Evolutionary conservation across 2,113 vertebrate species (phyloP), one percentile per base, ranked within the genome.

Genomic region (Microcebus jonahi): DNA sequence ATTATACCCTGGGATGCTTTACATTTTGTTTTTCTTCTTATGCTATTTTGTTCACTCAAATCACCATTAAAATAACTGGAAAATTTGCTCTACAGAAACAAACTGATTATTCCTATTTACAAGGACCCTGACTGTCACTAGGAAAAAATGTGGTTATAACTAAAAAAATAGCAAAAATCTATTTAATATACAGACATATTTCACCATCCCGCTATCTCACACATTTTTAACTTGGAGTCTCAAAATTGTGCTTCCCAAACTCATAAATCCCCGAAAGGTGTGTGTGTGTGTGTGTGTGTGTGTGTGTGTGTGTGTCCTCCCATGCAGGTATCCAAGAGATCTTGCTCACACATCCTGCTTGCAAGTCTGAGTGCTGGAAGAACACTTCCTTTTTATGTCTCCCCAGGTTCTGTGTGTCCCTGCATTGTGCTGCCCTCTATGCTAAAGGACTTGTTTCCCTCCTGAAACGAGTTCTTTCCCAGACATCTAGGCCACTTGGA

Each of bases 21-120:
- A 73, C 45, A 8, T 83, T 70, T 89, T 10, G 31, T 92, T 92
- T 95, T 81, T 11, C 3, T 65, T 85, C 21, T 96, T 55, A n/a
- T 0, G n/a, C n/a, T 45, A 4, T 86, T 97, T 83, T 34, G 13
- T 85, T 93, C n/a, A 85, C 67, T 92, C 21, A 87, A 76, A 76
- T 77, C 29, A 15, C 18, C 14, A 6, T 11, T 29, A 50, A 88
- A 65, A 57, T 59, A 94, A 82, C 14, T 92, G 36, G 4, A 11
- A 73, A 57, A 84, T 84, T 85, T 85, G 63, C 39, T 91, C 48
- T 55, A 94, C 10, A 88, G 82, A 88, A 97, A 53, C 8, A 86
- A 86, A 8, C 8, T 59, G 59, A 65, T 42, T 67, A 63, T 77
- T 88, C 7, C 13, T 73, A 55, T 31, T 92, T 79, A 75, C 9